phyloP scores from a whole-genome alignment of 2,797 vertebrate genomes.

The Bufotes viridis region DNA sequence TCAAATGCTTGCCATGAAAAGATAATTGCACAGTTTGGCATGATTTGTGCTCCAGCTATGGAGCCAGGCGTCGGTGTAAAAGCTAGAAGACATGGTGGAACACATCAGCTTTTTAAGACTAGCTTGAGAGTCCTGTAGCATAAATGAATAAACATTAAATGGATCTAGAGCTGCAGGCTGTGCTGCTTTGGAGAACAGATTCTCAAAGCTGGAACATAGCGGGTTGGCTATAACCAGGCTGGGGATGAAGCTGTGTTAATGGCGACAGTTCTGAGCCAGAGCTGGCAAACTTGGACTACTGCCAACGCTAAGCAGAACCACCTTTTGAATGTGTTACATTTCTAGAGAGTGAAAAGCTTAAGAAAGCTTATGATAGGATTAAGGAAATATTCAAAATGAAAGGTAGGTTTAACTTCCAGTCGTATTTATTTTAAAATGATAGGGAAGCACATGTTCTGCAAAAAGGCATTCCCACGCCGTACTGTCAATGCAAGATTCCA shows the following conservation, averaged over 20 bases:
- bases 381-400: constrained; percentile 24
- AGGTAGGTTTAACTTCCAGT: constrained; percentile 20
- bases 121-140: background rate
- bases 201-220: background rate
- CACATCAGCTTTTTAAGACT: background rate
- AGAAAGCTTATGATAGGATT: constrained; percentile 29
- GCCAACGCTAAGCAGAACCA: constrained; percentile 25
- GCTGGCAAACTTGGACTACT: background rate
- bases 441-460: constrained; percentile 20
- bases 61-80: background rate
- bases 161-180: background rate
- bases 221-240: background rate
- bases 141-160: background rate
- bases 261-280: background rate
- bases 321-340: constrained; percentile 16
- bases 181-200: background rate
- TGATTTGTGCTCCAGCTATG: background rate
- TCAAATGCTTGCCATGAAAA: background rate
- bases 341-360: constrained; percentile 24
- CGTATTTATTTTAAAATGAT: constrained; percentile 29
- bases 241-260: background rate
- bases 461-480: background rate
- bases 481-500: constrained; percentile 2
- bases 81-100: background rate
- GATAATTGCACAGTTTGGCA: background rate